Evolutionary conservation across 2,113 vertebrate genomes (phyloP).

Genomic region (Hydropotes inermis): DNA sequence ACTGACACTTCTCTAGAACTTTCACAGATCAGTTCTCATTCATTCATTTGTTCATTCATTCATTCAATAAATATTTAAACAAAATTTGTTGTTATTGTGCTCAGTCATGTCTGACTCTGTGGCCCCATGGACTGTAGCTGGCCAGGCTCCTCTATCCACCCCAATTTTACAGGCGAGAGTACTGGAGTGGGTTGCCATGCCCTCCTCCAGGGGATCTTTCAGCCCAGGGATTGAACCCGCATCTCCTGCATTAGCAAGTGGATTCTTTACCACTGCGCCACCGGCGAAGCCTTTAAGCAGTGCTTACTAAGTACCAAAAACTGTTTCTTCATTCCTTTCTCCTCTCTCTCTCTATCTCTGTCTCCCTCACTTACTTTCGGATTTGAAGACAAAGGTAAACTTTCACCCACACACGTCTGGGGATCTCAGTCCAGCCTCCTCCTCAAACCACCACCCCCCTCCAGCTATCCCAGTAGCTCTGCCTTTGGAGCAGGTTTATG

Average conservation of each 20-base stretch:
- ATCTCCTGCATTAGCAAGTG: background rate
- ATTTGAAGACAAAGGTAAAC: background rate
- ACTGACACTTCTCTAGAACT: background rate
- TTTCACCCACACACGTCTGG: background rate
- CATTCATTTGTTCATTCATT: background rate
- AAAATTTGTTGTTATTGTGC: background rate
- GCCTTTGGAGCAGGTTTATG: background rate
- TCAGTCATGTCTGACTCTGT: background rate
- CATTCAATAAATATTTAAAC: background rate
- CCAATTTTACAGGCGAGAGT: background rate
- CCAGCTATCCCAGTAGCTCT: background rate
- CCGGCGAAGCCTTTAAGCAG: background rate
- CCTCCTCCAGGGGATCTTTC: background rate
- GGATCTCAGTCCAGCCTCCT: background rate
- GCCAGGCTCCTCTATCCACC: background rate
- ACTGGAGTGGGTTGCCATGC: background rate
- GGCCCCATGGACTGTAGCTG: background rate
- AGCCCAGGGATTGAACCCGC: background rate
- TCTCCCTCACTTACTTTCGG: background rate
- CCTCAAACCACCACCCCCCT: fast-evolving
- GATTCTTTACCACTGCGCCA: background rate
- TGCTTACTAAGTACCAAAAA: background rate
- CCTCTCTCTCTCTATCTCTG: background rate
- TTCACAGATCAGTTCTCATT: background rate
- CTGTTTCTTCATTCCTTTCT: background rate